These are phyloP conservation scores for Bombyx mandarina DNA, from an alignment of 1,140 invertebrate species.

Conservation along the genomic window DNA sequence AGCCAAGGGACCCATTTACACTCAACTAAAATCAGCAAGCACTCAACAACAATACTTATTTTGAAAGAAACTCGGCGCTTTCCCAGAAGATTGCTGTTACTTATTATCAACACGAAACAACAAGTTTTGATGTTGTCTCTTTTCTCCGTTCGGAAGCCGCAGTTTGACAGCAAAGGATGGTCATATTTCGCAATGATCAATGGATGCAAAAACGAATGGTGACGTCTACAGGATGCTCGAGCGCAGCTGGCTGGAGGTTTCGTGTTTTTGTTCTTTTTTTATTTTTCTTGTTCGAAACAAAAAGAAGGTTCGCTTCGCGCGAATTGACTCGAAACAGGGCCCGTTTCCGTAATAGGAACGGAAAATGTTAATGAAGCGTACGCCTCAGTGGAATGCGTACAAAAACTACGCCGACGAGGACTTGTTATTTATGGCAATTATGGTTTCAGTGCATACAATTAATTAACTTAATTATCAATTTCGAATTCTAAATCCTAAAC, in stretches of 20 bases:
- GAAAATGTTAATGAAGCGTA: slow-evolving; percentile 64
- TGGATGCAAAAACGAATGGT: slow-evolving; percentile 48
- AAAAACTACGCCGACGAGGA: slow-evolving; percentile 33
- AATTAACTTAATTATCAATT: slow-evolving; percentile 31
- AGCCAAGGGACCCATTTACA: slow-evolving; percentile 28
- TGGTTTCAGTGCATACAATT: slow-evolving; percentile 33
- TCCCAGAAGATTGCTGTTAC: slow-evolving; percentile 60
- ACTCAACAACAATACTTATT: slow-evolving; percentile 42
- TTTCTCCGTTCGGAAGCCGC: slow-evolving; percentile 15
- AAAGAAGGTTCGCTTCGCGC: slow-evolving; percentile 62
- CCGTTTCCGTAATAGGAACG: slow-evolving; percentile 63
- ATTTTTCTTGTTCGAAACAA: slow-evolving; percentile 33
- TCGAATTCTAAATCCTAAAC: not conserved
- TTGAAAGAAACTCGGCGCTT: slow-evolving; percentile 42
- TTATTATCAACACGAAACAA: slow-evolving; percentile 44
- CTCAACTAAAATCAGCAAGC: slow-evolving; percentile 41
- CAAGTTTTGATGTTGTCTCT: slow-evolving; percentile 33
- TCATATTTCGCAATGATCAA: slow-evolving; percentile 36
- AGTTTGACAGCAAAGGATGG: slow-evolving; percentile 34
- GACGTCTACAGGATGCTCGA: slow-evolving; percentile 62
- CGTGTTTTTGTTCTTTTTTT: slow-evolving; percentile 47
- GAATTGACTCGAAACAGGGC: slow-evolving; percentile 49
- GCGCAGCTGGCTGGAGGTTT: slow-evolving; percentile 67
- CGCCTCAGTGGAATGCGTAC: slow-evolving; percentile 37
- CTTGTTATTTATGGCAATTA: slow-evolving; percentile 47